Conservation (phyloP, 2,113 vertebrate genomes). For the Aptenodytes forsteri region DNA sequence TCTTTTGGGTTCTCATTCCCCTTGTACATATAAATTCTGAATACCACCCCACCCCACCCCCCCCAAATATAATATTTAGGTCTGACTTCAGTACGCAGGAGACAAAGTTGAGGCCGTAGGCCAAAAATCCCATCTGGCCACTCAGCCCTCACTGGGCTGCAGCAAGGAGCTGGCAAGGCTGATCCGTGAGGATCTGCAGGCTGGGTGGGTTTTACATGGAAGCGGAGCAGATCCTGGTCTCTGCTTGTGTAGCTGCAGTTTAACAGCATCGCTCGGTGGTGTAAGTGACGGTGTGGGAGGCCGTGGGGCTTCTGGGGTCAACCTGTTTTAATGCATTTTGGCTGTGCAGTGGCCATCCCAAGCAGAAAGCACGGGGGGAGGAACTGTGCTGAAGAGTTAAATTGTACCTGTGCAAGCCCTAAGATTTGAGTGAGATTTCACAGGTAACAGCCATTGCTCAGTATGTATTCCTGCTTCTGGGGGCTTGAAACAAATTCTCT, state of each 20-base stretch:
- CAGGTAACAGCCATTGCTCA: not conserved
- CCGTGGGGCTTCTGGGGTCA: not conserved
- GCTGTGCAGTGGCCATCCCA: not conserved
- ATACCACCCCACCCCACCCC: not conserved
- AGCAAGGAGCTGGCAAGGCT: not conserved
- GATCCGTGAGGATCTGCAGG: not conserved
- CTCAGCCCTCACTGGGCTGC: not conserved
- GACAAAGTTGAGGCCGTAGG: not conserved
- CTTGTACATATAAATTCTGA: rapidly evolving
- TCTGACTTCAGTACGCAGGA: not conserved
- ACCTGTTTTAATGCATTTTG: not conserved
- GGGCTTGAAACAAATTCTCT: not conserved
- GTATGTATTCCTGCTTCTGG: not conserved
- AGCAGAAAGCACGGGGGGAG: not conserved
- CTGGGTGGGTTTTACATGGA: not conserved
- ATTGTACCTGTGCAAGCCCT: not conserved
- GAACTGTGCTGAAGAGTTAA: not conserved
- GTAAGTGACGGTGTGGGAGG: not conserved
- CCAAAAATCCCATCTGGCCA: conserved; percentile 41
- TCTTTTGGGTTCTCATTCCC: not conserved
- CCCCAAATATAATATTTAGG: not conserved
- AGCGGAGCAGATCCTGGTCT: not conserved
- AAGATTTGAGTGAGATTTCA: not conserved
- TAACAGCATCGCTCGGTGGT: rapidly evolving
- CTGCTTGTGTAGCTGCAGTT: rapidly evolving